Evolutionary conservation across 2,797 vertebrate genomes (phyloP).

Genomic region (Ara ararauna): DNA sequence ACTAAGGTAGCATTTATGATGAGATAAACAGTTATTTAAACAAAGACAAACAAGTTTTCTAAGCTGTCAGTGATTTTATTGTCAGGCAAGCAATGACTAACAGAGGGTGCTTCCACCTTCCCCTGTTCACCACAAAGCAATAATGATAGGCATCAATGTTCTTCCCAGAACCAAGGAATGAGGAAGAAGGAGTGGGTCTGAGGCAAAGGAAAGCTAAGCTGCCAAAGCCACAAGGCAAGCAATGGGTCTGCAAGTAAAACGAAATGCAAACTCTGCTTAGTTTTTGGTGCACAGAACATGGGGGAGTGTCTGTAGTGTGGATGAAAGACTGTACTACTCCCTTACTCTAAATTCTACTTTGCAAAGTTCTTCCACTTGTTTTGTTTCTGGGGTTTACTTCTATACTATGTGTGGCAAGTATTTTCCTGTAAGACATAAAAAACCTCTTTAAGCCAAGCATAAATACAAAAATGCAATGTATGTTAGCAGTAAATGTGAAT

Average conservation of each 20-base stretch:
- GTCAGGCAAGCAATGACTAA: slow-evolving; percentile 36
- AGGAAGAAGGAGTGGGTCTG: not conserved
- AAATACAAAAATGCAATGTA: not conserved
- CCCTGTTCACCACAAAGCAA: not conserved
- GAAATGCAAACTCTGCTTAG: not conserved
- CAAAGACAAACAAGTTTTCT: slow-evolving; percentile 16
- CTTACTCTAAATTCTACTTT: not conserved
- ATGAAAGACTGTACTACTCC: not conserved
- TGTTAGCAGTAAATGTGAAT: not conserved
- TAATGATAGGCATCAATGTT: not conserved
- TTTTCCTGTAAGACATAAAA: not conserved
- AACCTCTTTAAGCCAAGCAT: not conserved
- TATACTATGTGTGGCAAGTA: not conserved
- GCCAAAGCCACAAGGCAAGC: not conserved
- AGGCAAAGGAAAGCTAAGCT: not conserved
- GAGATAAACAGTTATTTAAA: slow-evolving; percentile 48
- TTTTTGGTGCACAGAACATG: not conserved
- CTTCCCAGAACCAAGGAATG: slow-evolving; percentile 17
- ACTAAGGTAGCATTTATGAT: slow-evolving; percentile 9
- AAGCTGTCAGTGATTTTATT: slow-evolving; percentile 1
- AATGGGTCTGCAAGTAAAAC: not conserved
- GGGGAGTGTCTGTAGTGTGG: rapidly evolving
- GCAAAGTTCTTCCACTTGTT: not conserved
- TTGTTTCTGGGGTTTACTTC: not conserved
- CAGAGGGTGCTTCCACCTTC: not conserved